Evolutionary conservation across 2,888 invertebrate species (phyloP).

Genomic region (Nemotelus nigrinus): DNA sequence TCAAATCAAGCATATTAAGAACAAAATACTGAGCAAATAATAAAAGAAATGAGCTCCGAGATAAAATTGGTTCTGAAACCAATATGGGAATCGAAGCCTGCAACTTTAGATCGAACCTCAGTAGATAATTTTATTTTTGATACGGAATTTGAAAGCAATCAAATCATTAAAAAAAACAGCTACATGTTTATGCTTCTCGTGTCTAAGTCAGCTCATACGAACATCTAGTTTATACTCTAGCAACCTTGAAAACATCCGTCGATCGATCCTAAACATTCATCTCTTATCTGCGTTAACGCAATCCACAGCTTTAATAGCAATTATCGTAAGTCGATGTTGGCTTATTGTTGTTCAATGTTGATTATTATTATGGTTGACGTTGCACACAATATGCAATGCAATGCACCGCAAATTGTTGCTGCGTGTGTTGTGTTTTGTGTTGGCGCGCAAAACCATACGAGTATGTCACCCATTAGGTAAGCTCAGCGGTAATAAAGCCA

Average conservation of each 20-base stretch:
- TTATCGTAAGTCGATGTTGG: not conserved
- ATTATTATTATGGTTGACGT: slow-evolving; percentile 2
- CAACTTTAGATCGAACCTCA: too few relatives aligned
- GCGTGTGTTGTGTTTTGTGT: not conserved
- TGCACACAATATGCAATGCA: not conserved
- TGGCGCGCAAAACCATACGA: not conserved
- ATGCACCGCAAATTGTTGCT: not conserved
- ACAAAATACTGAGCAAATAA: too few relatives aligned
- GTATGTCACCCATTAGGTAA: slow-evolving; percentile 13
- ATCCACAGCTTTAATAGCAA: not conserved
- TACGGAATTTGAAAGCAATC: too few relatives aligned
- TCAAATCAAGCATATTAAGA: too few relatives aligned
- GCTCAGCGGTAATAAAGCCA: not conserved
- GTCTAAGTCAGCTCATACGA: too few relatives aligned
- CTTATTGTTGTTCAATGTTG: too few relatives aligned
- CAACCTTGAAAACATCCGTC: not conserved
- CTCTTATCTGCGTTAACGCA: not conserved
- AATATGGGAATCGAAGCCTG: too few relatives aligned
- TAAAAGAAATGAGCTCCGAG: too few relatives aligned
- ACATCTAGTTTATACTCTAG: not conserved
- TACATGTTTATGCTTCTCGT: too few relatives aligned
- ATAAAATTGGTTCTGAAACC: too few relatives aligned
- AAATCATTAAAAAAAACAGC: too few relatives aligned
- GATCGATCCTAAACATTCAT: not conserved
- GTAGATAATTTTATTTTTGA: too few relatives aligned